These are phyloP conservation scores for Setophaga petechia DNA, from an alignment of 2,113 vertebrate genomes.

Conservation along the genomic window DNA sequence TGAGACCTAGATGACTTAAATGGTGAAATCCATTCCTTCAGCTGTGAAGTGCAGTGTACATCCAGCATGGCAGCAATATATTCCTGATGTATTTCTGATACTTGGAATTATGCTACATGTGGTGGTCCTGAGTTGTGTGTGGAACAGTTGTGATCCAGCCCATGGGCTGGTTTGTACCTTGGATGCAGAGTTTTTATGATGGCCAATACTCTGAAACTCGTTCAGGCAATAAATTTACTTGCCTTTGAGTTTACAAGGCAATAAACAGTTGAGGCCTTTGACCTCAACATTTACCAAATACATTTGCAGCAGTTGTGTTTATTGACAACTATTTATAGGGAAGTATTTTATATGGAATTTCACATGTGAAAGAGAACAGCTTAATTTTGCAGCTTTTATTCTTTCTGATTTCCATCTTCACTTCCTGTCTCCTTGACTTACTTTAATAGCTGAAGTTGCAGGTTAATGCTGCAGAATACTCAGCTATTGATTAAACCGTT, in stretches of 20 bases:
- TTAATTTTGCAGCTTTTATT: constrained; percentile 32
- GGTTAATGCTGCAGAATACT: background rate
- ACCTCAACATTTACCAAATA: constrained; percentile 84
- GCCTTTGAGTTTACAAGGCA: constrained; percentile 86
- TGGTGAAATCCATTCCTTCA: background rate
- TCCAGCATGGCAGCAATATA: background rate
- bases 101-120: constrained; percentile 28
- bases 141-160: constrained; percentile 52
- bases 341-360: constrained; percentile 75
- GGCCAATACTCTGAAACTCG: constrained; percentile 79
- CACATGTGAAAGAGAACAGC: constrained; percentile 43
- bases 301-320: constrained; percentile 83
- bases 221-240: constrained; percentile 84
- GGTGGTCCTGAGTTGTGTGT: constrained; percentile 31
- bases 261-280: constrained; percentile 85
- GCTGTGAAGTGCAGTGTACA: background rate
- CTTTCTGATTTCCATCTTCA: constrained; percentile 13
- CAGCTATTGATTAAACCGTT: background rate
- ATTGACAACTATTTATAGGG: constrained; percentile 82
- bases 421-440: constrained; percentile 16
- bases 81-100: background rate
- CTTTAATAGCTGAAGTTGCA: background rate
- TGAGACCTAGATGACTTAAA: background rate
- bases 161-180: constrained; percentile 70
- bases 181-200: constrained; percentile 77